These are phyloP conservation scores for Synanthedon myopaeformis DNA, from an alignment of 2,888 invertebrate species.

Conservation along the genomic window DNA sequence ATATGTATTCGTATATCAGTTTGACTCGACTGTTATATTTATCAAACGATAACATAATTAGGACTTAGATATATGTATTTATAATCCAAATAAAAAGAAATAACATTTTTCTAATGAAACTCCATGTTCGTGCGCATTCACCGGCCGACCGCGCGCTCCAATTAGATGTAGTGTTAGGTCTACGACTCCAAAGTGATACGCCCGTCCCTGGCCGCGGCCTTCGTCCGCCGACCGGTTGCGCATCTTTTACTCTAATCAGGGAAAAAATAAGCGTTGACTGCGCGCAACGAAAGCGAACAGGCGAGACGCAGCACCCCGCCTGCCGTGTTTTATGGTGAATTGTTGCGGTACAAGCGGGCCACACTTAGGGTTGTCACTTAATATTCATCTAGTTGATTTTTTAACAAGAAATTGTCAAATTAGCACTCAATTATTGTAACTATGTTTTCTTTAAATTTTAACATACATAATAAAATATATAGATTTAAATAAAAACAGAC, in stretches of 20 bases:
- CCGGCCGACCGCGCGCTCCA: conserved; percentile 34
- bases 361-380: conserved; percentile 1
- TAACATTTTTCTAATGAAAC: no score
- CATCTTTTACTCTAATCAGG: conserved; percentile 67
- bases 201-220: conserved; percentile 54
- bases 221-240: conserved; percentile 61
- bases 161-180: conserved; percentile 55
- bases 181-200: conserved; percentile 20
- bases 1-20: no score
- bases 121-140: no score
- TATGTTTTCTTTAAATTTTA: no score
- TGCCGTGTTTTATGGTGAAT: conserved; percentile 54
- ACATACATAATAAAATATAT: no score
- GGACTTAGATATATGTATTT: no score
- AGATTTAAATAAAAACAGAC: no score
- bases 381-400: neutral
- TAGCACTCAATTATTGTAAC: no score
- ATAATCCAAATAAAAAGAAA: no score
- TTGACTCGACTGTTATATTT: no score
- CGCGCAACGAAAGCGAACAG: conserved; percentile 59
- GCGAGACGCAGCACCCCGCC: conserved; percentile 39
- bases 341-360: conserved; percentile 42
- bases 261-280: conserved; percentile 48
- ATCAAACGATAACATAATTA: no score
- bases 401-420: no score